Evolutionary conservation across 2,888 invertebrate genomes (phyloP).

Genomic region (Xestia ashworthii): DNA sequence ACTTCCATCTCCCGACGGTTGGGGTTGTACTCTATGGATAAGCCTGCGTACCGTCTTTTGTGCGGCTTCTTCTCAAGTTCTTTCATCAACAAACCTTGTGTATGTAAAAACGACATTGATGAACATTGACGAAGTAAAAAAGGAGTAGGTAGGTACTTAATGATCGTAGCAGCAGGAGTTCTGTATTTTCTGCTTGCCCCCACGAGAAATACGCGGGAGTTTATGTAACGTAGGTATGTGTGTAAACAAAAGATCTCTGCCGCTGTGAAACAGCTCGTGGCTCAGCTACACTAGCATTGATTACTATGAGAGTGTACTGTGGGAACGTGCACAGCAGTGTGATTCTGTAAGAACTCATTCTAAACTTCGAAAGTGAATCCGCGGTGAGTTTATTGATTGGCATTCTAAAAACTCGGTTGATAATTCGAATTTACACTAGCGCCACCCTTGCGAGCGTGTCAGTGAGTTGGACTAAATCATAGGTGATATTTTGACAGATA

Average conservation of each 20-base stretch:
- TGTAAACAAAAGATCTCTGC: background rate
- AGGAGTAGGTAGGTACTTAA: background rate
- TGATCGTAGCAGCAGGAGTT: background rate
- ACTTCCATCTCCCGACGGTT: slow-evolving; percentile 49
- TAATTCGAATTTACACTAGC: too few relatives aligned
- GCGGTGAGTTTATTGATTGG: too few relatives aligned
- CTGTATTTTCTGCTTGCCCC: background rate
- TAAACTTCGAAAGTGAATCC: too few relatives aligned
- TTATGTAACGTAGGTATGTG: background rate
- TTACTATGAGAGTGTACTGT: background rate
- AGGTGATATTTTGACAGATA: too few relatives aligned
- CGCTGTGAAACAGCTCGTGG: background rate
- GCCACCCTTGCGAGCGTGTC: too few relatives aligned
- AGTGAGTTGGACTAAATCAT: too few relatives aligned
- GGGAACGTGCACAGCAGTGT: background rate
- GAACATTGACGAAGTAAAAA: background rate
- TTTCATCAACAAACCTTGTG: slow-evolving; percentile 3
- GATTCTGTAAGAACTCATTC: too few relatives aligned
- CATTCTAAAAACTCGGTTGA: too few relatives aligned
- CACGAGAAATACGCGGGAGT: background rate
- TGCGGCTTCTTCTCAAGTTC: background rate
- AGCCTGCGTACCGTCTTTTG: slow-evolving; percentile 76
- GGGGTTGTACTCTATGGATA: slow-evolving; percentile 74
- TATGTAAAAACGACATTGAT: background rate
- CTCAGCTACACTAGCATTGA: background rate